These are phyloP conservation scores for Pomacea canaliculata DNA, from an alignment of 2,888 invertebrate genomes.

Conservation along the genomic window DNA sequence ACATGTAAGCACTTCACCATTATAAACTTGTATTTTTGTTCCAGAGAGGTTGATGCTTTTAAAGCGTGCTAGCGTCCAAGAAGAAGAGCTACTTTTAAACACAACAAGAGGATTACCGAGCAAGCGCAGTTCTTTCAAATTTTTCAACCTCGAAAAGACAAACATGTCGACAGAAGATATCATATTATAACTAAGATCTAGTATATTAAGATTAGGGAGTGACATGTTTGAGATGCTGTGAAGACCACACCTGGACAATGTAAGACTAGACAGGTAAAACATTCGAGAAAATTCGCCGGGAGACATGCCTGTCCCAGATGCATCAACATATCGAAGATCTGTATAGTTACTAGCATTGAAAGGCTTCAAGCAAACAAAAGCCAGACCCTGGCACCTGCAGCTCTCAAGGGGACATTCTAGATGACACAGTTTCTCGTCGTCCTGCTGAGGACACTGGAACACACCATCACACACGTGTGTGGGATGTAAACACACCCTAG, in stretches of 20 bases:
- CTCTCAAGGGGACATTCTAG: background rate
- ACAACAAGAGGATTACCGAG: conserved; percentile 6
- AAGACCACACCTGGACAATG: background rate
- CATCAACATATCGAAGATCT: conserved; percentile 14
- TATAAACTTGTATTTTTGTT: background rate
- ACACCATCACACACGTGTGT: conserved; percentile 20
- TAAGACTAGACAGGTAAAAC: conserved; percentile 12
- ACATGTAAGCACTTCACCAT: background rate
- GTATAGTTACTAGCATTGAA: background rate
- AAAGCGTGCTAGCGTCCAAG: background rate
- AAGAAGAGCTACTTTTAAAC: background rate
- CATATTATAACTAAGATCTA: conserved; percentile 15
- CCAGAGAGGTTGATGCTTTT: conserved; percentile 14
- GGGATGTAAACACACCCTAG: conserved; percentile 19
- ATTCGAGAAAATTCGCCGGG: background rate
- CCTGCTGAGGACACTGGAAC: conserved; percentile 22
- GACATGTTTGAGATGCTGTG: background rate
- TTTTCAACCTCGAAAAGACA: background rate
- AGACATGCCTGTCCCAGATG: background rate
- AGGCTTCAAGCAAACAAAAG: background rate
- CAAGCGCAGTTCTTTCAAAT: conserved; percentile 8
- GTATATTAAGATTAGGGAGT: conserved; percentile 2
- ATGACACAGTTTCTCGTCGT: conserved; percentile 16
- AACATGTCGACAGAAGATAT: background rate
- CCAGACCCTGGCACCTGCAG: conserved; percentile 23